phyloP scores from a whole-genome alignment of 2,113 vertebrate genomes.

The Bungarus multicinctus region DNA sequence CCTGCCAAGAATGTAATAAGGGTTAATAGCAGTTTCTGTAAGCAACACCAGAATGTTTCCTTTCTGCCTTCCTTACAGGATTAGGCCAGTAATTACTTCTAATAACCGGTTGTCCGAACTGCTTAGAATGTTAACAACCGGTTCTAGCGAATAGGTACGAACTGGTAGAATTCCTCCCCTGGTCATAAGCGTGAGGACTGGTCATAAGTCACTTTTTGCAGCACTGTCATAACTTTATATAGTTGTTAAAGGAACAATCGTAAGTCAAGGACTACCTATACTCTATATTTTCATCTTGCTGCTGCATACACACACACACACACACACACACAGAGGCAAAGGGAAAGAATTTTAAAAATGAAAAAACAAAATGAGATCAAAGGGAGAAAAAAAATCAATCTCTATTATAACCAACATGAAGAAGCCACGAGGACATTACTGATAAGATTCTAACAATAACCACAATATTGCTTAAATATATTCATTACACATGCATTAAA shows the following conservation, averaged over 20 bases:
- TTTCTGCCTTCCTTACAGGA: too few relatives aligned
- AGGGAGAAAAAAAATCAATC: background rate
- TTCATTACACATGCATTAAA: background rate
- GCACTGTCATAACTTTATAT: background rate
- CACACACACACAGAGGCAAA: background rate
- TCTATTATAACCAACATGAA: background rate
- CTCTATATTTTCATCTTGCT: conserved; percentile 14
- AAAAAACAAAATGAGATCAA: background rate
- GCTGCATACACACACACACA: background rate
- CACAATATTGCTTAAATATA: background rate
- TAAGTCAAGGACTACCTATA: background rate
- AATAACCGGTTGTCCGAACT: too few relatives aligned
- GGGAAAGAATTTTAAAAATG: background rate
- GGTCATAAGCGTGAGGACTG: background rate
- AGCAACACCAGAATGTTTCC: too few relatives aligned
- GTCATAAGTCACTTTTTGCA: background rate
- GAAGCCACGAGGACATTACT: background rate
- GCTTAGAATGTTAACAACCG: too few relatives aligned
- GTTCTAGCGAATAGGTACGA: too few relatives aligned
- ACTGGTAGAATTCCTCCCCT: too few relatives aligned
- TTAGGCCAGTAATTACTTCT: too few relatives aligned
- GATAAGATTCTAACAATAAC: background rate
- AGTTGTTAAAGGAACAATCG: background rate
- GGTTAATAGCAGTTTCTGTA: too few relatives aligned
- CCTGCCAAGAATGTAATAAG: too few relatives aligned